A percentile compares a stretch with the other conserved stretches of the same genome.
These are phyloP conservation scores for Tachina fera DNA, from an alignment of 2,888 invertebrate genomes.

Conservation along the genomic window DNA sequence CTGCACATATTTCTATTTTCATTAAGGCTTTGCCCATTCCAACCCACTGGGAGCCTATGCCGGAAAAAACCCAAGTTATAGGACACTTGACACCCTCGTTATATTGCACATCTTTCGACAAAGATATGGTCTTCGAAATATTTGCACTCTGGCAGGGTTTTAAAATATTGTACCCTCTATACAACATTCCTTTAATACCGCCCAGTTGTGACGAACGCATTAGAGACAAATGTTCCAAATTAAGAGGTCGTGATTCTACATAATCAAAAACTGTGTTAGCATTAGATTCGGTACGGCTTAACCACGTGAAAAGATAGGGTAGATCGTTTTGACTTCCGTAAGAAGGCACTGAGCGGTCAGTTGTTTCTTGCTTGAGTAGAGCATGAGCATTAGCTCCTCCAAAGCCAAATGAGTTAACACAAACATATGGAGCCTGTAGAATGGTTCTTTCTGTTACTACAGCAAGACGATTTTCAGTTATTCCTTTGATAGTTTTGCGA, in stretches of 20 bases:
- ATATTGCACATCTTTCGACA: conserved; percentile 85
- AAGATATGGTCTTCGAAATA: conserved; percentile 75
- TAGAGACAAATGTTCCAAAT: conserved; percentile 86
- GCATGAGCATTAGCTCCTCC: conserved; percentile 91
- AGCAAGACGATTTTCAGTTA: conserved; percentile 86
- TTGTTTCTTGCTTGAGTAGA: conserved; percentile 76
- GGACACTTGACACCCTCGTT: conserved; percentile 87
- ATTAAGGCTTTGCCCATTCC: conserved; percentile 92
- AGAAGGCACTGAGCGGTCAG: conserved; percentile 85
- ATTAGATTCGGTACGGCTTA: conserved; percentile 91
- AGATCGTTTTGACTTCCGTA: conserved; percentile 84
- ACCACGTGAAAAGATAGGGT: conserved; percentile 88
- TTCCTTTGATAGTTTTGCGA: conserved; percentile 85
- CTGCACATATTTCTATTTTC: conserved; percentile 88
- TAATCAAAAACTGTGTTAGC: conserved; percentile 87
- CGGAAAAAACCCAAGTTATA: conserved; percentile 95
- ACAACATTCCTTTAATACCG: conserved; percentile 87
- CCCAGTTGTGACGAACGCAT: conserved; percentile 85
- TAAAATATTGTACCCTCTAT: conserved; percentile 88
- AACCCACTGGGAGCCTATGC: conserved; percentile 94
- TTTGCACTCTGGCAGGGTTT: conserved; percentile 73
- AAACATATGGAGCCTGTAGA: conserved; percentile 90
- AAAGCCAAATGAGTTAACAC: conserved; percentile 96
- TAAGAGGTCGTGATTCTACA: conserved; percentile 85
- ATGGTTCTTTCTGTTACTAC: conserved; percentile 90